Percentiles rank a stretch among this genome's conserved stretches.
Conservation (phyloP, 2,797 vertebrate species). For the Trematomus bernacchii region DNA sequence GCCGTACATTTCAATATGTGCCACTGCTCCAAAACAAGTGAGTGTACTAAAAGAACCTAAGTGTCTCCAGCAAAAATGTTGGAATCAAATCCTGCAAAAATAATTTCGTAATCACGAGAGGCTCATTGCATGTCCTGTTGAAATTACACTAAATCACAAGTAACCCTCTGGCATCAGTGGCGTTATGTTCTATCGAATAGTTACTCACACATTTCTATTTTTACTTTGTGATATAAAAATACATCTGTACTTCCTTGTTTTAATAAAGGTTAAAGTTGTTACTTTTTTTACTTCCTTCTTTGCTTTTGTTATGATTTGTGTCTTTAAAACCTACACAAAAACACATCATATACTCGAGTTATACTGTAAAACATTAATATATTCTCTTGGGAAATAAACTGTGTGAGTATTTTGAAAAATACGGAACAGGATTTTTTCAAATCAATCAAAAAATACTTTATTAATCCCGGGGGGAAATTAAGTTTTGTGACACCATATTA, state of each 20-base stretch:
- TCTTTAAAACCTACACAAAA: not conserved
- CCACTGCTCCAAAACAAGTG: not conserved
- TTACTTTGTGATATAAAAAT: slow-evolving; percentile 5
- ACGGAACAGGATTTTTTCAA: too few relatives aligned
- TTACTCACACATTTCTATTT: slow-evolving; percentile 11
- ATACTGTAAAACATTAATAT: not conserved
- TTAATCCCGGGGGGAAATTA: too few relatives aligned
- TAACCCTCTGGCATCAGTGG: not conserved
- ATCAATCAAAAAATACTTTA: too few relatives aligned
- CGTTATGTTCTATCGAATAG: not conserved
- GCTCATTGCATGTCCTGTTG: not conserved
- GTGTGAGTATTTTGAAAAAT: not conserved
- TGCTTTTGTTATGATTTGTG: not conserved
- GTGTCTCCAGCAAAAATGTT: not conserved
- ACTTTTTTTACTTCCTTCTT: slow-evolving; percentile 16
- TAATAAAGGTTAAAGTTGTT: not conserved
- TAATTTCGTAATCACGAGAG: not conserved
- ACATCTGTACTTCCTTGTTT: not conserved
- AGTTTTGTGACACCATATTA: too few relatives aligned
- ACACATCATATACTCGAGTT: not conserved
- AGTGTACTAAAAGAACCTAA: not conserved
- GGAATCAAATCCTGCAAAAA: not conserved
- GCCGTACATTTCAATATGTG: not conserved
- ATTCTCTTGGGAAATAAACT: not conserved
- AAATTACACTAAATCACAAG: not conserved